Conservation (phyloP, 1,140 invertebrate genomes). For the Papilio machaon region DNA sequence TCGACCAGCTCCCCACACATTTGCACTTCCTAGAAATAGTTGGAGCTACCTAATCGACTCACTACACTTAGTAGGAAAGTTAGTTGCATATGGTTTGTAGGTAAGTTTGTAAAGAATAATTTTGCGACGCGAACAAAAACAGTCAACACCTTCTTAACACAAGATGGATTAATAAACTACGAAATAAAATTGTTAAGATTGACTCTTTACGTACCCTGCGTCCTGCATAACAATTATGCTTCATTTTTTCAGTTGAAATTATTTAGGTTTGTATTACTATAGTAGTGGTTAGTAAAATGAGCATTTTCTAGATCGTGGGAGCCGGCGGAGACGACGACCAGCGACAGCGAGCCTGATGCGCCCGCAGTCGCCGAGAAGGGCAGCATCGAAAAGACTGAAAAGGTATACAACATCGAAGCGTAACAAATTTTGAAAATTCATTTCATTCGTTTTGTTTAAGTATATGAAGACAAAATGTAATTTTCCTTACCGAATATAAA, state of each 20-base stretch:
- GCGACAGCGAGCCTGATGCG: conserved; percentile 71
- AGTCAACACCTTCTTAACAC: background rate
- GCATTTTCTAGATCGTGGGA: conserved; percentile 61
- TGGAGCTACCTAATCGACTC: conserved; percentile 13
- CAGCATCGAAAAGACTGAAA: conserved; percentile 84
- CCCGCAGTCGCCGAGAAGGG: conserved; percentile 82
- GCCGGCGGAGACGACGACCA: conserved; percentile 68
- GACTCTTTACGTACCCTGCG: too few species aligned
- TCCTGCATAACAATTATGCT: too few species aligned
- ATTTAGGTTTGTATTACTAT: background rate
- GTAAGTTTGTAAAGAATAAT: background rate
- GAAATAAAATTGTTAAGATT: background rate
- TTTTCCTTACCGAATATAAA: background rate
- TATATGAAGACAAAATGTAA: background rate
- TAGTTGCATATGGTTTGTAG: background rate
- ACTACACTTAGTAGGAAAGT: background rate
- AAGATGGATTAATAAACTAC: background rate
- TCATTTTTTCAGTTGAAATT: background rate
- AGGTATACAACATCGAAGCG: conserved; percentile 61
- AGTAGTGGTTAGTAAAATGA: background rate
- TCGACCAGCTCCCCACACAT: background rate
- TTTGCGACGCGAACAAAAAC: background rate
- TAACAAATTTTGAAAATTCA: background rate
- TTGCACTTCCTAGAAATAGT: conserved; percentile 9
- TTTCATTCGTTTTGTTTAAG: too few species aligned